A percentile compares a stretch with the other conserved stretches of the same genome.
Conservation (phyloP, 2,113 vertebrate genomes). For the Melierax canorus region DNA sequence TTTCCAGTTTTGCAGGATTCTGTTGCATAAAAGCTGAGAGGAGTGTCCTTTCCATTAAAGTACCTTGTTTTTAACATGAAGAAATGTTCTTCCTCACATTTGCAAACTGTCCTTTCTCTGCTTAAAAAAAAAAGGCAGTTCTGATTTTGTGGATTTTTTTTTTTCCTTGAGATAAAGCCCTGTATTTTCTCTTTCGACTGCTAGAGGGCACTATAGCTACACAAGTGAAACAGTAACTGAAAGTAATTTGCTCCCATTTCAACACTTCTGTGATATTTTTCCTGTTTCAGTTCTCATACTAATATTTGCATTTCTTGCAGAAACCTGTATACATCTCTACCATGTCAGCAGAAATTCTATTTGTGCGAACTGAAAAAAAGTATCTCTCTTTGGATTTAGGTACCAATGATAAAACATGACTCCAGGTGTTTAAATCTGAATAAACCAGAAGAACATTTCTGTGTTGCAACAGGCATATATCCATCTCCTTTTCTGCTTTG, state of each 20-base stretch:
- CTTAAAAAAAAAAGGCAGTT: neutral
- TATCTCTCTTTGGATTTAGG: conserved; percentile 10
- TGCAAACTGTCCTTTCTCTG: neutral
- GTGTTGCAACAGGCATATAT: neutral
- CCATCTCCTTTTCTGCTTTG: neutral
- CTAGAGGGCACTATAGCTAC: conserved; percentile 62
- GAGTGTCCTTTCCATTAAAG: neutral
- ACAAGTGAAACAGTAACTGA: neutral
- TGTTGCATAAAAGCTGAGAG: neutral
- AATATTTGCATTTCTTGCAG: conserved; percentile 61
- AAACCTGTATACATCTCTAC: conserved; percentile 1
- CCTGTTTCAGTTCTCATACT: conserved; percentile 41
- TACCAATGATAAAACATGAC: neutral
- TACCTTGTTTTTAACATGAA: neutral
- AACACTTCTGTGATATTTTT: neutral
- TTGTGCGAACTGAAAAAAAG: neutral
- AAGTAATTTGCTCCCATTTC: conserved; percentile 6
- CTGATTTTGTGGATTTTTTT: neutral
- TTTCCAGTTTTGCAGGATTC: neutral
- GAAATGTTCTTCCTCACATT: neutral
- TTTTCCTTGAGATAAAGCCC: neutral
- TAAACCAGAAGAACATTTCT: neutral
- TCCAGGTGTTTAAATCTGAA: neutral
- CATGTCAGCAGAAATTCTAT: conserved; percentile 29
- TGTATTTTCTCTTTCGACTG: neutral